Conservation (phyloP, 2,888 invertebrate genomes). For the Unio delphinus region DNA sequence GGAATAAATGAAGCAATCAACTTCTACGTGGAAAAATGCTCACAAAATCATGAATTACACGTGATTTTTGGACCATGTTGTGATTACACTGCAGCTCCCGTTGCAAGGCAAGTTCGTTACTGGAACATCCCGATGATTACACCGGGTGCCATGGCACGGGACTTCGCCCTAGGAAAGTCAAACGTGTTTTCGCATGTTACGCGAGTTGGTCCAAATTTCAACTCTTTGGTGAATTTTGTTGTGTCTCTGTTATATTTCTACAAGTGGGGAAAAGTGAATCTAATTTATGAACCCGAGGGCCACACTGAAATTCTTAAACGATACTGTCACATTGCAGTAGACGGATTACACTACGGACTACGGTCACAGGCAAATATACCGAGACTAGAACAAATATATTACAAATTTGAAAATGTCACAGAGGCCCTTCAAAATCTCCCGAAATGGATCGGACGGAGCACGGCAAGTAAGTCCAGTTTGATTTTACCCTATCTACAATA, state of each 20-base stretch:
- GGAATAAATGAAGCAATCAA: constrained; percentile 63
- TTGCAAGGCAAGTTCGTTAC: constrained; percentile 79
- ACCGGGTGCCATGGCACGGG: constrained; percentile 66
- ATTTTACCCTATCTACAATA: too few relatives aligned
- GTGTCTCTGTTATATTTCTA: constrained; percentile 28
- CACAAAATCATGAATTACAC: constrained; percentile 35
- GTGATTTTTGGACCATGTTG: constrained; percentile 67
- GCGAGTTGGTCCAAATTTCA: constrained; percentile 60
- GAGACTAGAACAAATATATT: constrained; percentile 33
- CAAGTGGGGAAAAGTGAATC: constrained; percentile 45
- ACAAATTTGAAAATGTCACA: constrained; percentile 40
- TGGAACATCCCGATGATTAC: constrained; percentile 94
- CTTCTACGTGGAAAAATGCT: constrained; percentile 47
- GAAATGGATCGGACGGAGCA: constrained; percentile 34
- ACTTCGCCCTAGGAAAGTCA: constrained; percentile 55
- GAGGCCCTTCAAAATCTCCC: constrained; percentile 34
- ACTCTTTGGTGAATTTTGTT: constrained; percentile 44
- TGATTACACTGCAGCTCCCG: constrained; percentile 85
- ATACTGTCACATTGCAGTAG: constrained; percentile 55
- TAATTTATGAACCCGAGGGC: constrained; percentile 53
- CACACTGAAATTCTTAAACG: constrained; percentile 44
- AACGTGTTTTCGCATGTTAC: constrained; percentile 84
- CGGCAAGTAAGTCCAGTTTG: constrained; percentile 37
- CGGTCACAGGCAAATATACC: constrained; percentile 13
- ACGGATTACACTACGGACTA: constrained; percentile 53